A percentile compares a stretch with the other conserved stretches of the same genome.
Conservation (phyloP, 2,888 invertebrate genomes). For the Conchocele bisecta region DNA sequence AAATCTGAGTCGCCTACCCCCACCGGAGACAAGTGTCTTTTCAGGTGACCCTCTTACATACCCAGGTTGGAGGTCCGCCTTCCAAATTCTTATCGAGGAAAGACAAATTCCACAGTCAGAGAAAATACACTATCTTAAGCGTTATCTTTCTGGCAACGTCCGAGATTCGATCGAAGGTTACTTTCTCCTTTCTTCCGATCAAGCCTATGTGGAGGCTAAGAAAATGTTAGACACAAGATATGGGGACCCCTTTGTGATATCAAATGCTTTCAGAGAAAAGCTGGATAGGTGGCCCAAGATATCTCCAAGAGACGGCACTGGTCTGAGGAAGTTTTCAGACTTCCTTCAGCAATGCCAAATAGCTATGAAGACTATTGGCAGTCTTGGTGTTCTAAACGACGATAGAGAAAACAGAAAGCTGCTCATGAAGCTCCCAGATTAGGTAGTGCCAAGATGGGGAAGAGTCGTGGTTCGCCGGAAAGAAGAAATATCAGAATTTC, state of each 20-base stretch:
- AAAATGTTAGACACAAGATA: constrained; percentile 40
- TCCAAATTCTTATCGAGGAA: constrained; percentile 29
- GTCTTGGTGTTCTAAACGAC: constrained; percentile 30
- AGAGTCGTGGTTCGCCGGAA: constrained; percentile 18
- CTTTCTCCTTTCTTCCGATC: constrained; percentile 15
- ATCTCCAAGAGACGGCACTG: constrained; percentile 22
- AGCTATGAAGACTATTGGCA: constrained; percentile 27
- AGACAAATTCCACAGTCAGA: constrained; percentile 19
- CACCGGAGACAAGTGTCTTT: background rate
- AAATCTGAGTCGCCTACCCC: constrained; percentile 7
- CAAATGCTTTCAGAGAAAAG: constrained; percentile 50
- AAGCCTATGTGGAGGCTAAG: constrained; percentile 41
- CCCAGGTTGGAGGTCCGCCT: constrained; percentile 11
- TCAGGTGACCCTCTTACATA: background rate
- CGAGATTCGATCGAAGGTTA: constrained; percentile 34
- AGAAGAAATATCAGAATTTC: background rate
- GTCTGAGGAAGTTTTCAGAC: constrained; percentile 24
- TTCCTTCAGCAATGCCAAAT: constrained; percentile 33
- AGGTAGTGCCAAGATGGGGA: constrained; percentile 28
- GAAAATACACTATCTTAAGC: constrained; percentile 26
- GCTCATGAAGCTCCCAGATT: constrained; percentile 36
- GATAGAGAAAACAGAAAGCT: constrained; percentile 35
- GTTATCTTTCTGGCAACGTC: constrained; percentile 32
- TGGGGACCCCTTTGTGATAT: constrained; percentile 36
- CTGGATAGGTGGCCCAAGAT: constrained; percentile 50